These are phyloP conservation scores for Porites australiensis DNA, from an alignment of 64 coral and sea anemone species.

Conservation along the genomic window DNA sequence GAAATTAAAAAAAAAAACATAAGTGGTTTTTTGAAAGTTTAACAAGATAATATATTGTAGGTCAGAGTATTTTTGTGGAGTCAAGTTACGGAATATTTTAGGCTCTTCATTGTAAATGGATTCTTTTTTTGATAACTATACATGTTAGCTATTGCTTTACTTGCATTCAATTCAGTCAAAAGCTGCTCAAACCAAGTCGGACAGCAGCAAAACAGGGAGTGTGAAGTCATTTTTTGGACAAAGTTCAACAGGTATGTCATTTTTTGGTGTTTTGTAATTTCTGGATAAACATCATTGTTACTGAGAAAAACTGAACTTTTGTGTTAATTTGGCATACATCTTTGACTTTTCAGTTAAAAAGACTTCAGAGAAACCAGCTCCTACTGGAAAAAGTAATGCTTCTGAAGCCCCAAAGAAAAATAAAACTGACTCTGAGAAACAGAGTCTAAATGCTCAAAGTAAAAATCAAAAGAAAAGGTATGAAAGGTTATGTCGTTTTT, in stretches of 20 bases:
- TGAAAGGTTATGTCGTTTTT: too few relatives aligned
- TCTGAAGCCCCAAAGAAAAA: not conserved
- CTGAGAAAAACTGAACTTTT: not conserved
- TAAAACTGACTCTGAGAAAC: constrained; percentile 5
- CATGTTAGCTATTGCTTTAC: not conserved
- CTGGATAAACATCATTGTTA: too few relatives aligned
- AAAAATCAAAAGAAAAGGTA: constrained; percentile 30
- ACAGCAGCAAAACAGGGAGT: constrained; percentile 16
- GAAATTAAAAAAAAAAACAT: too few relatives aligned
- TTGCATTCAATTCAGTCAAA: not conserved
- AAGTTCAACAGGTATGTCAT: constrained; percentile 36
- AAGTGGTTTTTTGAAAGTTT: too few relatives aligned
- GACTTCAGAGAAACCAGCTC: not conserved
- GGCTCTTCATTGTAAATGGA: too few relatives aligned
- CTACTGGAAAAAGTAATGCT: not conserved
- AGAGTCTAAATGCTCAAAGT: not conserved
- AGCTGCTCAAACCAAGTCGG: constrained; percentile 3
- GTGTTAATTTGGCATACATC: not conserved
- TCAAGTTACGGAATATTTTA: too few relatives aligned
- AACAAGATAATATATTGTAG: too few relatives aligned
- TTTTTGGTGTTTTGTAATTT: not conserved
- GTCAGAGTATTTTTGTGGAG: too few relatives aligned
- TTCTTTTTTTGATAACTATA: too few relatives aligned
- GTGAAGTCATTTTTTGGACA: constrained; percentile 72
- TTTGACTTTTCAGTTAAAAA: not conserved